A percentile compares a stretch with the other conserved stretches of the same genome.
These are phyloP conservation scores for Lissocephala sabroskyi DNA, from an alignment of 2,888 invertebrate genomes.

Conservation along the genomic window DNA sequence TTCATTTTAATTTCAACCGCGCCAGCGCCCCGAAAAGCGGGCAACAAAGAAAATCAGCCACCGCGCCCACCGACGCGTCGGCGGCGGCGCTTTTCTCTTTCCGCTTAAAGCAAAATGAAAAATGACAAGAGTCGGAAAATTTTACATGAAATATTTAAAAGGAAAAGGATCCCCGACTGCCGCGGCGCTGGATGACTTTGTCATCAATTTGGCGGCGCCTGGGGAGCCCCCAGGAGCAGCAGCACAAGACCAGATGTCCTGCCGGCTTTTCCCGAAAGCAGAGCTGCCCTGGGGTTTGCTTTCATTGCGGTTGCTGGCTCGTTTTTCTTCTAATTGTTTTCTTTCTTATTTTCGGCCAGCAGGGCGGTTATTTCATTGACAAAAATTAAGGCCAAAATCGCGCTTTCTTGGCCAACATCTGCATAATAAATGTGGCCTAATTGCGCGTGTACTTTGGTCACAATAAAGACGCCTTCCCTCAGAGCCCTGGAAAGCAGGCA, in stretches of 20 bases:
- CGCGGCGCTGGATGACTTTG: not conserved
- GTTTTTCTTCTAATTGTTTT: slow-evolving; percentile 48
- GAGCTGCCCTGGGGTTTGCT: not conserved
- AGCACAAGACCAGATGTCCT: too few relatives aligned
- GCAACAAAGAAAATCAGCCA: not conserved
- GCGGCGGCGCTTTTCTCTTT: too few relatives aligned
- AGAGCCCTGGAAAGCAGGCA: slow-evolving; percentile 41
- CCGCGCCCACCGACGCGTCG: too few relatives aligned
- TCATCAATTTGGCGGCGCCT: not conserved
- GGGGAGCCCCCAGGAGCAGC: not conserved
- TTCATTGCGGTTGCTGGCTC: slow-evolving; percentile 16
- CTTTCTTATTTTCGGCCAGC: too few relatives aligned
- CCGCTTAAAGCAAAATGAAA: slow-evolving; percentile 29
- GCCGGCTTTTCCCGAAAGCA: too few relatives aligned
- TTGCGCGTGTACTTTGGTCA: not conserved
- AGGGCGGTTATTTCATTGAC: too few relatives aligned
- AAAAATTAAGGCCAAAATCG: slow-evolving; percentile 28
- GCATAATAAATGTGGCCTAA: slow-evolving; percentile 32
- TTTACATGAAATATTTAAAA: slow-evolving; percentile 45
- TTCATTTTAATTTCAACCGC: slow-evolving; percentile 50
- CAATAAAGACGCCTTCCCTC: slow-evolving; percentile 12
- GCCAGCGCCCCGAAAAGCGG: slow-evolving; percentile 30
- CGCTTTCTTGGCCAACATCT: not conserved
- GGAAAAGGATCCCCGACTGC: not conserved
- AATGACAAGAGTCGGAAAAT: slow-evolving; percentile 46